Evolutionary conservation across 2,113 vertebrate genomes (phyloP).

Genomic region (Chelonoidis abingdonii): DNA sequence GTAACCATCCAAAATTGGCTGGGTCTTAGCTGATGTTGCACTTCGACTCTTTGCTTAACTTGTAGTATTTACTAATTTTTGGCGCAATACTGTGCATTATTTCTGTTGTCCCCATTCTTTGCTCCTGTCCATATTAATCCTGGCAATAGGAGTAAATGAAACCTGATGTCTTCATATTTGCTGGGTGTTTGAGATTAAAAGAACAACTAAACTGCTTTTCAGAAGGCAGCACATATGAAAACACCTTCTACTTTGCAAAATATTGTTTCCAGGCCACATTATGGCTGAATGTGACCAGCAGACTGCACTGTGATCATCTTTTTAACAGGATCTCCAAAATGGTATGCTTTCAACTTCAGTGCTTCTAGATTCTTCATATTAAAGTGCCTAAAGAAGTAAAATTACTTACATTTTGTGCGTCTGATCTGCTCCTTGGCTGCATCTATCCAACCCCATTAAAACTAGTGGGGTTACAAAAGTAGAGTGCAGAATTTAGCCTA

Average conservation of each 20-base stretch:
- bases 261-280: conserved; percentile 38
- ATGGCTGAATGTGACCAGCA: neutral
- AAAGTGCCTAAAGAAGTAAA: neutral
- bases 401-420: neutral
- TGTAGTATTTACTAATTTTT: neutral
- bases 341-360: neutral
- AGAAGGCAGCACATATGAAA: neutral
- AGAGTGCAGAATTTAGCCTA: neutral
- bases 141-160: neutral
- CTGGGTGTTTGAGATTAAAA: neutral
- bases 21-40: rapidly evolving
- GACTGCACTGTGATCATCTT: neutral
- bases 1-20: rapidly evolving
- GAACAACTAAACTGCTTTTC: neutral
- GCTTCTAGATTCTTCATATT: neutral
- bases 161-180: neutral
- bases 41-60: neutral
- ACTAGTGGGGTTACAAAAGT: neutral
- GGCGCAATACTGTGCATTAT: neutral
- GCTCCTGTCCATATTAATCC: neutral
- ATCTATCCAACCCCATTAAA: neutral
- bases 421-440: neutral
- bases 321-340: neutral
- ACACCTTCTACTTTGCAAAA: conserved; percentile 50
- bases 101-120: neutral